phyloP scores from a whole-genome alignment of 2,113 vertebrate genomes.

The Corvus hawaiiensis region DNA sequence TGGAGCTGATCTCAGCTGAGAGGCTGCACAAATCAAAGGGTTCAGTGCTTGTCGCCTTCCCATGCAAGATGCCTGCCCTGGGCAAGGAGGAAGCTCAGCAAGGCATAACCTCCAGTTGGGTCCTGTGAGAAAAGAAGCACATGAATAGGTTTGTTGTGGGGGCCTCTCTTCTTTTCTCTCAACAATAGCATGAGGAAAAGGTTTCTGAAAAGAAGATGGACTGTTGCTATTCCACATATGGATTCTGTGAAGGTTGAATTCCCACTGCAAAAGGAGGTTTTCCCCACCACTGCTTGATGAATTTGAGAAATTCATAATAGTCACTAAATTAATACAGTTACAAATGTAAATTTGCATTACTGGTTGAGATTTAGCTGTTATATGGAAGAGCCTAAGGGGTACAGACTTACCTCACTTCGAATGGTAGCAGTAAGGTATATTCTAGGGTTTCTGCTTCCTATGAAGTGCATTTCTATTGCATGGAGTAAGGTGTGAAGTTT shows the following conservation, averaged over 20 bases:
- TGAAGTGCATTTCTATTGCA: not conserved
- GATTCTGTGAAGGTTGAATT: not conserved
- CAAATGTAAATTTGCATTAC: not conserved
- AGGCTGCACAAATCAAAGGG: not conserved
- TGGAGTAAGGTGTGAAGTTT: not conserved
- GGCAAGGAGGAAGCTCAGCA: not conserved
- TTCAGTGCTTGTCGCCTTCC: not conserved
- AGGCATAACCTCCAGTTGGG: not conserved
- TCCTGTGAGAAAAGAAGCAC: not conserved
- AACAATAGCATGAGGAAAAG: not conserved
- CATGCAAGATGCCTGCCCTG: not conserved
- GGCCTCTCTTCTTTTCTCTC: not conserved
- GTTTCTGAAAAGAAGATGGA: not conserved
- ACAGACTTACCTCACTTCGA: not conserved
- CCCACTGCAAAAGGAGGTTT: not conserved
- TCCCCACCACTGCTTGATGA: not conserved
- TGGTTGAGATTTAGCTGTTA: not conserved
- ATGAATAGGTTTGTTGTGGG: not conserved
- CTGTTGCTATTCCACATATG: not conserved
- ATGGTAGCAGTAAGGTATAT: not conserved
- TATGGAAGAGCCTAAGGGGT: not conserved
- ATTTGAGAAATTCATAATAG: not conserved
- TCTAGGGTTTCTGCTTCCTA: not conserved
- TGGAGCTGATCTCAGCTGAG: not conserved
- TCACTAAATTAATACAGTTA: not conserved